Base-by-base conservation (phyloP, 2,797 vertebrate species). In the Bryconaethiops microstoma region DNA sequence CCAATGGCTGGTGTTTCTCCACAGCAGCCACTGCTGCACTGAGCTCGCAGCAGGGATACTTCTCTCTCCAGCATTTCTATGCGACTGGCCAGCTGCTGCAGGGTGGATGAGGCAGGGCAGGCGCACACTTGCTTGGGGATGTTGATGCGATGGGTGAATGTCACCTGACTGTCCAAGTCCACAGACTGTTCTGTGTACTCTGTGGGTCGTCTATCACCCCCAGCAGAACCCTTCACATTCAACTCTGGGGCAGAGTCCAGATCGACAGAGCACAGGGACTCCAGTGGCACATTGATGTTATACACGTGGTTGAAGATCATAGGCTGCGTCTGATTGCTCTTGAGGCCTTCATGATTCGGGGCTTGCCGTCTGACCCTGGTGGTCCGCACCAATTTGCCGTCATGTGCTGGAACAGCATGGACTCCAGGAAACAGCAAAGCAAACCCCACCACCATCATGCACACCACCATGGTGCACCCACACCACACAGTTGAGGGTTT, bases 11-110 rank as follows among this genome's bases (percentile, higher is more conserved):
- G 93, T 75, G 92, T 95, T 81, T 97, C 96, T 71, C 95, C 96
- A 76, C 97, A 98, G 93, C 96, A 98, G 82, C 94, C 95, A 82
- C 94, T 91, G 73, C 91, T 94, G 86, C 98, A 99, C 84, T 97
- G 97, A 82, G 94, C 93, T 82, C 97, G 92, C 69, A 99, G 96
- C 87, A 97, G 57, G 0, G 96, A 97, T 45, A 99, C 95, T 86
- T 99, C 97, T 85, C 95, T 95, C 93, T 99, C 98, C 89, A 99
- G 94, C 94, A 97, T 95, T 92, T 99, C 97, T 80, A 99, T 95
- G 74, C 98, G 94, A 85, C 91, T 96, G 85, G 95, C 94, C 50
- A 99, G 95, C 89, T 97, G 96, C 90, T 97, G 96, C 78, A 99
- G 93, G 42, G 94, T 88, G 76, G 90, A 86, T 0, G 94, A 92